These are phyloP conservation scores for Cyanoliseus patagonus DNA, from an alignment of 2,113 vertebrate genomes.

Conservation along the genomic window DNA sequence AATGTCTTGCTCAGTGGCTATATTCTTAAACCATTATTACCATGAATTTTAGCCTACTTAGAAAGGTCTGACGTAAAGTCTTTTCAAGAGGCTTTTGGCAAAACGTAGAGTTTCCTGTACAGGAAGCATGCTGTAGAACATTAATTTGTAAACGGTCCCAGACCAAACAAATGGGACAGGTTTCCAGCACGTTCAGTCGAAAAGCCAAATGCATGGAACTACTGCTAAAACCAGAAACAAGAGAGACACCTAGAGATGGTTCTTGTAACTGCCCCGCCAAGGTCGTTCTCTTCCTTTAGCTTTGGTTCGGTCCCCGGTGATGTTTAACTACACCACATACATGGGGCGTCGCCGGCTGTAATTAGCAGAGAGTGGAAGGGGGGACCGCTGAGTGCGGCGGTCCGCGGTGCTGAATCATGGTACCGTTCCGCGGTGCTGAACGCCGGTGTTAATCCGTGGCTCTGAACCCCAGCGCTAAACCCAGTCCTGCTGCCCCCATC, in stretches of 20 bases:
- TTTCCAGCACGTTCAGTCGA: not conserved
- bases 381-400: not conserved
- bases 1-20: not conserved
- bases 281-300: not conserved
- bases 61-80: not conserved
- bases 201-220: fast-evolving
- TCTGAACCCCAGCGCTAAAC: not conserved
- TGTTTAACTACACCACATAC: not conserved
- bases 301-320: not conserved
- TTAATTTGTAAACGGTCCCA: not conserved
- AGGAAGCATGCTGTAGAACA: not conserved
- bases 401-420: not conserved
- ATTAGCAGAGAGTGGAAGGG: not conserved
- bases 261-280: not conserved
- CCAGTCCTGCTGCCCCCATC: not conserved
- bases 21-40: not conserved
- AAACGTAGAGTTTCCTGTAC: not conserved
- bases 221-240: not conserved
- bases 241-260: conserved; percentile 47
- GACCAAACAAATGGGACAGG: not conserved
- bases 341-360: not conserved
- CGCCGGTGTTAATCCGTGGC: not conserved
- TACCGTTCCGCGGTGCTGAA: not conserved
- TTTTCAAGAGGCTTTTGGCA: not conserved
- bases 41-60: not conserved